Evolutionary conservation across 2,113 vertebrate species (phyloP), one percentile per base, ranked within the genome.

Genomic region (Periophthalmus modestus): DNA sequence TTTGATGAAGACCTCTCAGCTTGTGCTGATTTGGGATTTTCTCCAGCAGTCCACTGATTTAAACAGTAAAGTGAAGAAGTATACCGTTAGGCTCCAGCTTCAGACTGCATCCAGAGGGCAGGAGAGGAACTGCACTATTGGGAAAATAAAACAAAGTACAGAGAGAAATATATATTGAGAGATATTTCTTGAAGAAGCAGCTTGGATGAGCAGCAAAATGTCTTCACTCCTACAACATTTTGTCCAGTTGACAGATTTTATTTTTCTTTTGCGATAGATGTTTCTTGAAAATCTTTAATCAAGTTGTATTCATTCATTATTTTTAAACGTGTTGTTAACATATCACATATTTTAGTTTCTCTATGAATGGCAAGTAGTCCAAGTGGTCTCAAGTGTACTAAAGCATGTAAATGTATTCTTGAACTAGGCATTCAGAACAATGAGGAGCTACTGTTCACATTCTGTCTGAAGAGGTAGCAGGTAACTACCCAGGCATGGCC

Each of bases 1-100:
- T 78, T 84, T 79, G 82, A 89, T 83, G 78, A 85, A 88, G 73
- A 80, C 84, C 78, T 80, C 85, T 85, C 74, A 57, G 81, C 82
- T 82, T 79, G 74, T 75, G 84, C 81, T 73, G 77, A 76, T 84
- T 81, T 80, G 75, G 68, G 78, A 85, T 84, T 70, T 84, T 66
- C 66, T 77, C 70, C 73, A 59, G 59, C 69, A 67, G 23, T 52
- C 61, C 34, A 63, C 77, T 76, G 72, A n/a, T 58, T 81, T 73
- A 78, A 78, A 58, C 77, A 81, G 66, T 58, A 68, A 83, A 43
- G 65, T 14, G 77, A 23, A 82, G 68, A 79, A 63, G 77, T 52
- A 77, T 52, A 79, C 21, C 72, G 84, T 81, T 76, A 72, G 39
- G 50, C 67, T 82, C 84, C 59, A 79, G 65, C 71, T 82, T 55